Evolutionary conservation across 2,888 invertebrate genomes (phyloP).

Genomic region (Falcaria lacertinaria): DNA sequence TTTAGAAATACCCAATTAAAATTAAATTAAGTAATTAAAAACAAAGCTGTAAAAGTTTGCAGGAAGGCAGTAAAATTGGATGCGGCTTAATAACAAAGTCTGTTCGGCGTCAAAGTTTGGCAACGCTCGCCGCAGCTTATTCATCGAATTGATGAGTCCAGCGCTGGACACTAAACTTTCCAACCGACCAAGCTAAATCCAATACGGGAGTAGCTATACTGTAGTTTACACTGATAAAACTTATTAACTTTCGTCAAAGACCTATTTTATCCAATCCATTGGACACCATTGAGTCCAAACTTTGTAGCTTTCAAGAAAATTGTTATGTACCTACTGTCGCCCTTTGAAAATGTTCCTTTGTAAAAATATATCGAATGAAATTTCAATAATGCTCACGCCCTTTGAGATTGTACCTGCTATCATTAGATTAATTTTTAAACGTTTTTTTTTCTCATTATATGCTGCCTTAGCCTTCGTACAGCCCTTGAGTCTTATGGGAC

Average conservation of each 20-base stretch:
- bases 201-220: slow-evolving; percentile 14
- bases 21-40: slow-evolving; percentile 7
- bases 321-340: too few relatives aligned
- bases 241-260: slow-evolving; percentile 6
- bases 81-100: slow-evolving; percentile 28
- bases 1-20: not conserved
- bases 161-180: slow-evolving; percentile 26
- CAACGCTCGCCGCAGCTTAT: slow-evolving; percentile 23
- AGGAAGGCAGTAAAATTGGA: too few relatives aligned
- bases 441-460: too few relatives aligned
- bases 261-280: not conserved
- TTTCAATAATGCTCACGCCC: too few relatives aligned
- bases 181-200: slow-evolving; percentile 23
- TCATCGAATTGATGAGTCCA: slow-evolving; percentile 18
- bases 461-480: too few relatives aligned
- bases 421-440: too few relatives aligned
- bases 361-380: too few relatives aligned
- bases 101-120: slow-evolving; percentile 20
- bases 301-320: too few relatives aligned
- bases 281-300: not conserved
- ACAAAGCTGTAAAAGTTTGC: slow-evolving; percentile 3
- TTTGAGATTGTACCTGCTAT: too few relatives aligned
- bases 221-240: slow-evolving; percentile 22
- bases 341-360: too few relatives aligned
- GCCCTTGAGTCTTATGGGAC: too few relatives aligned